Evolutionary conservation across 2,113 vertebrate species (phyloP).

Genomic region (Campylomormyrus numenius): DNA sequence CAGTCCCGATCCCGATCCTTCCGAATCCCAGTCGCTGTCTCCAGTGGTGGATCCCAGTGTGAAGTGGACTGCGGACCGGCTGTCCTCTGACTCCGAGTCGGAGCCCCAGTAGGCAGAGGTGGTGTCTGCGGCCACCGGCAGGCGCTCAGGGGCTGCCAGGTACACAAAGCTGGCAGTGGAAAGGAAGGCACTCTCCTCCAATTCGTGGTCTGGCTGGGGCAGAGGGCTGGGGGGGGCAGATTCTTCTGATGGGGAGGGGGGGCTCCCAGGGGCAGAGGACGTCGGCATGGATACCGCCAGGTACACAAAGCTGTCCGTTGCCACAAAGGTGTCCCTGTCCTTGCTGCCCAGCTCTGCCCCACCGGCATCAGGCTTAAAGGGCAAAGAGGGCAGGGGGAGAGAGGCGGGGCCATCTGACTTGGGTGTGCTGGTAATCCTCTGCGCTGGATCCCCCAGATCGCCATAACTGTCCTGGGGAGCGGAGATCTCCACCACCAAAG

Average conservation of each 20-base stretch:
- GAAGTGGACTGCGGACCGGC: constrained; percentile 61
- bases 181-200: constrained; percentile 51
- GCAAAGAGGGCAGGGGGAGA: constrained; percentile 28
- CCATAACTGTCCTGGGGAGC: constrained; percentile 21
- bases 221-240: constrained; percentile 58
- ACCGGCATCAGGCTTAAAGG: constrained; percentile 27
- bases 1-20: constrained; percentile 50
- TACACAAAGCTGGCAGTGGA: constrained; percentile 68
- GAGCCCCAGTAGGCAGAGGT: constrained; percentile 53
- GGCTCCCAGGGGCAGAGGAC: constrained; percentile 45
- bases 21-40: constrained; percentile 69
- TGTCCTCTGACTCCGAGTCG: constrained; percentile 62
- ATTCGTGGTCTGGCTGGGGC: constrained; percentile 45
- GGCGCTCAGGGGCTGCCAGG: constrained; percentile 64
- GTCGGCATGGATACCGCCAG: constrained; percentile 61
- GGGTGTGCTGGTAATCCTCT: constrained; percentile 41
- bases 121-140: constrained; percentile 42
- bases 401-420: constrained; percentile 32
- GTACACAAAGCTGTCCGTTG: constrained; percentile 69
- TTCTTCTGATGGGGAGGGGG: constrained; percentile 53
- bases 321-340: constrained; percentile 54
- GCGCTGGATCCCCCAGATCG: background rate
- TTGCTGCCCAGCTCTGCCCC: constrained; percentile 41
- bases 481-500: constrained; percentile 20
- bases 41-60: constrained; percentile 59